Evolutionary conservation across 1,140 invertebrate genomes (phyloP).

Genomic region (Asobara japonica): DNA sequence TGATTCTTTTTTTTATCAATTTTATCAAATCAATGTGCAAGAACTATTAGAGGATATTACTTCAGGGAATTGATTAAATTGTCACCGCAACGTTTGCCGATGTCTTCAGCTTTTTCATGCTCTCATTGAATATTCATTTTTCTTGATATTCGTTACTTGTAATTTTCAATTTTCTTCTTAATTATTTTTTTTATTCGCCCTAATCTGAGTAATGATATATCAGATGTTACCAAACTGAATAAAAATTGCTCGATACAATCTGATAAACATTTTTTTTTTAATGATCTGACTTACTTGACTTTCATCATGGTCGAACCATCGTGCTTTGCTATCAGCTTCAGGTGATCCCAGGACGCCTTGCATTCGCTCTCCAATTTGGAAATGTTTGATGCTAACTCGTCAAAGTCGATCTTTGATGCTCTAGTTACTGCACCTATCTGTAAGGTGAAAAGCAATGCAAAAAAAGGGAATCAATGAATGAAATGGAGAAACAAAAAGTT

Average conservation of each 20-base stretch:
- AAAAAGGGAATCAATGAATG: conserved; percentile 35
- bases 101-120: too few species aligned
- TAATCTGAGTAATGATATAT: too few species aligned
- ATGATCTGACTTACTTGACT: conserved; percentile 73
- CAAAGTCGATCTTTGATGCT: conserved; percentile 93
- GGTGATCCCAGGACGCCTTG: conserved; percentile 96
- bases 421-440: conserved; percentile 91
- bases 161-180: too few species aligned
- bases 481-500: conserved; percentile 35
- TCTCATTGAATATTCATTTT: too few species aligned
- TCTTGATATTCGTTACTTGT: too few species aligned
- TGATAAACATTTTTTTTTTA: not conserved
- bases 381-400: conserved; percentile 87
- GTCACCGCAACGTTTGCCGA: too few species aligned
- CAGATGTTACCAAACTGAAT: too few species aligned
- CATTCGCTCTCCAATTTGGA: conserved; percentile 93
- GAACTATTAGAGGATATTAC: too few species aligned
- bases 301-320: conserved; percentile 90
- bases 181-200: too few species aligned
- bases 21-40: too few species aligned
- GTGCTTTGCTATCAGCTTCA: conserved; percentile 96
- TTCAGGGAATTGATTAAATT: too few species aligned
- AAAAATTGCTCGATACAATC: not conserved
- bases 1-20: too few species aligned
- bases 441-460: not conserved